Evolutionary conservation across 2,113 vertebrate species (phyloP).

Genomic region (Gallinago jamesoni): DNA sequence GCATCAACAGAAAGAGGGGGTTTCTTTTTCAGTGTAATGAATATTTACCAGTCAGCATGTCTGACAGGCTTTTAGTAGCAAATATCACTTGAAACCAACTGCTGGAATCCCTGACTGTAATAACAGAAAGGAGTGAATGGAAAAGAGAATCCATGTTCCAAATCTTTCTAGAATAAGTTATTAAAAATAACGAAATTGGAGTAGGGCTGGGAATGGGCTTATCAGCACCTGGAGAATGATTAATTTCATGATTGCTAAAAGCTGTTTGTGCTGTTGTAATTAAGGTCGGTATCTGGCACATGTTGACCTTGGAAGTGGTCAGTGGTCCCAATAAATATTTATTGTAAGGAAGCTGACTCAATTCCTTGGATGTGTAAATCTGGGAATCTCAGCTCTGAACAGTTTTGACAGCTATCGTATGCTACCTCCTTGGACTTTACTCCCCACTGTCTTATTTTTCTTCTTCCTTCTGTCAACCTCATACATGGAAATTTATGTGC

Average conservation of each 20-base stretch:
- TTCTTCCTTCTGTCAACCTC: background rate
- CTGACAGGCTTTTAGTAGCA: slow-evolving; percentile 9
- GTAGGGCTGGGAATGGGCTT: background rate
- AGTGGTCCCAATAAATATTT: background rate
- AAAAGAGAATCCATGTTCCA: slow-evolving; percentile 8
- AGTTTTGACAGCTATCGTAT: background rate
- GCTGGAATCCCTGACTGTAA: slow-evolving; percentile 11
- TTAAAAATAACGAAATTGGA: slow-evolving; percentile 10
- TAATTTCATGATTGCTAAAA: background rate
- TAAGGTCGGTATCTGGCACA: background rate
- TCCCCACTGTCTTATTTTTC: background rate
- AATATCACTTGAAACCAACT: slow-evolving; percentile 32
- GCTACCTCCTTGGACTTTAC: background rate
- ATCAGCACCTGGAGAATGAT: slow-evolving; percentile 22
- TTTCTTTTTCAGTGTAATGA: background rate
- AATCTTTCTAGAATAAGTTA: slow-evolving; percentile 3
- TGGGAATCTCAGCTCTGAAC: background rate
- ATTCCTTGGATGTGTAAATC: background rate
- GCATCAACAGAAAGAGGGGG: background rate
- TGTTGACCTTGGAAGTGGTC: background rate
- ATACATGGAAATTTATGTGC: background rate
- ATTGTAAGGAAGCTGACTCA: background rate
- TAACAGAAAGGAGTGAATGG: background rate
- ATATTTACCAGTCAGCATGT: slow-evolving; percentile 23
- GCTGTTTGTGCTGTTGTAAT: background rate